phyloP scores from a whole-genome alignment of 1,140 invertebrate genomes.

The Scaptomyza montana region DNA sequence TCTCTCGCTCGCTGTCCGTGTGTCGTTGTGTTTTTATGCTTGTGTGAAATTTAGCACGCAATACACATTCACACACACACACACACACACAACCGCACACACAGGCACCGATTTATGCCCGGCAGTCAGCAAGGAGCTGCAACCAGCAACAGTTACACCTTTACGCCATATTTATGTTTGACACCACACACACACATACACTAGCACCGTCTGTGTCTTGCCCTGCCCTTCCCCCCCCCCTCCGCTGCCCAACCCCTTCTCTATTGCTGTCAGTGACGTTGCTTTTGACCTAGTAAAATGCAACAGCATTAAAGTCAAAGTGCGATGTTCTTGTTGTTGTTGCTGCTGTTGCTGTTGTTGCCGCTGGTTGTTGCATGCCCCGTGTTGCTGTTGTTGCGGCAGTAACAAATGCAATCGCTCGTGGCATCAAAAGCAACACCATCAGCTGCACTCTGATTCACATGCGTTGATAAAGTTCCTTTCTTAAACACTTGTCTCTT shows the following conservation, averaged over 20 bases:
- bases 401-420: slow-evolving; percentile 63
- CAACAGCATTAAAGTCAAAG: slow-evolving; percentile 80
- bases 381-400: slow-evolving; percentile 19
- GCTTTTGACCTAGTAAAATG: slow-evolving; percentile 80
- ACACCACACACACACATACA: slow-evolving; percentile 44
- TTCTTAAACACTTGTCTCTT: too few relatives aligned
- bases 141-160: slow-evolving; percentile 74
- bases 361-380: neutral
- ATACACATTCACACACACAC: slow-evolving; percentile 35
- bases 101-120: slow-evolving; percentile 66
- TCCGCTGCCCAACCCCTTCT: too few relatives aligned
- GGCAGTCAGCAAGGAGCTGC: slow-evolving; percentile 52
- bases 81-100: slow-evolving; percentile 11
- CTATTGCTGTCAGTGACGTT: slow-evolving; percentile 58
- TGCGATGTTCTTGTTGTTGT: slow-evolving; percentile 51
- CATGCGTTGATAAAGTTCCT: neutral
- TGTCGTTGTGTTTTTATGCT: slow-evolving; percentile 20
- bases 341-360: slow-evolving; percentile 13
- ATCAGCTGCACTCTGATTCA: slow-evolving; percentile 19
- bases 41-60: slow-evolving; percentile 67
- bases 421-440: slow-evolving; percentile 34
- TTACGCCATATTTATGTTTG: slow-evolving; percentile 77
- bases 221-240: neutral
- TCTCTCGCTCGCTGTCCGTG: neutral
- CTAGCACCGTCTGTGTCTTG: neutral